Conservation (phyloP, 2,888 invertebrate genomes). For the Pecten maximus region DNA sequence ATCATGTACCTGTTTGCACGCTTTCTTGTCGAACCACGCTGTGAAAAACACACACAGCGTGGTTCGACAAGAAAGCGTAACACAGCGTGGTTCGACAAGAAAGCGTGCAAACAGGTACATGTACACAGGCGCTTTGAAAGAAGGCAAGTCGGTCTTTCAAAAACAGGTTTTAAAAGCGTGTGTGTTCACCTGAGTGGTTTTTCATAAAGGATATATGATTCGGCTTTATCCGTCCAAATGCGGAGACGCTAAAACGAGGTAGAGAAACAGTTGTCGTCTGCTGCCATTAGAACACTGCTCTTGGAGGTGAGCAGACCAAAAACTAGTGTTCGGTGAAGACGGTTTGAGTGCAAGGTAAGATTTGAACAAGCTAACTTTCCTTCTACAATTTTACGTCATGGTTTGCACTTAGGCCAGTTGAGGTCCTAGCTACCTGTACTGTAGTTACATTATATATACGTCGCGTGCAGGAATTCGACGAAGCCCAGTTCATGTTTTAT, state of each 20-base stretch:
- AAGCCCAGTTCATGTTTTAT: too few relatives aligned
- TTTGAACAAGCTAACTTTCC: too few relatives aligned
- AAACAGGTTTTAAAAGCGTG: conserved; percentile 17
- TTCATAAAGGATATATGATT: background rate
- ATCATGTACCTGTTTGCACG: background rate
- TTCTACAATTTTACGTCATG: too few relatives aligned
- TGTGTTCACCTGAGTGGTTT: background rate
- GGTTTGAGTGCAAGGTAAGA: background rate
- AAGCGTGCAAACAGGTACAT: background rate
- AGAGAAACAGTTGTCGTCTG: background rate
- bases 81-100: background rate
- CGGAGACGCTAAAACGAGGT: conserved; percentile 10
- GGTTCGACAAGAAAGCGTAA: background rate
- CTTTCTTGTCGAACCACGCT: too few relatives aligned
- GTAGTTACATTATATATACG: too few relatives aligned
- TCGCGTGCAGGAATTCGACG: too few relatives aligned
- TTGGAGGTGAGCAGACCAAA: background rate
- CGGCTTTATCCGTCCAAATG: background rate
- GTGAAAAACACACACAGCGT: too few relatives aligned
- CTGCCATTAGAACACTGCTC: background rate
- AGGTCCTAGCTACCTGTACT: too few relatives aligned
- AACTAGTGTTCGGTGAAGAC: background rate
- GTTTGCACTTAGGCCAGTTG: too few relatives aligned
- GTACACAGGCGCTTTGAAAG: background rate
- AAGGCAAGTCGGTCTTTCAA: background rate